phyloP scores from a whole-genome alignment of 2,113 vertebrate genomes.

The Brachypodius melanocephalos region DNA sequence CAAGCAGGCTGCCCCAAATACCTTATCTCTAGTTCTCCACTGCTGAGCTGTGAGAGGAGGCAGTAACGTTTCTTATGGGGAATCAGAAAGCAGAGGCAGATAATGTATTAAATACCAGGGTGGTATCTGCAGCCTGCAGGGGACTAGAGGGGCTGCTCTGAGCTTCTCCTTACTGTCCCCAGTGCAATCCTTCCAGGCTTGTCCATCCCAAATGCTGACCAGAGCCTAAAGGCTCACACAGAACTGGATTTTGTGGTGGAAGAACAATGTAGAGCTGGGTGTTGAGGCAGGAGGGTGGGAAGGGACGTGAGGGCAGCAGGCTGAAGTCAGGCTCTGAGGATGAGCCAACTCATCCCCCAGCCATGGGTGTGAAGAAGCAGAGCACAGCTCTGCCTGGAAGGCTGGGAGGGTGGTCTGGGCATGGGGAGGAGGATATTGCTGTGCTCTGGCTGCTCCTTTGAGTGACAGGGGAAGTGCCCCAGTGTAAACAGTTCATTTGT shows the following conservation, averaged over 20 bases:
- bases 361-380: neutral
- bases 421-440: neutral
- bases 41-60: neutral
- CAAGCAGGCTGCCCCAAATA: neutral
- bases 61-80: neutral
- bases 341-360: rapidly evolving
- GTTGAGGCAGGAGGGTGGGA: neutral
- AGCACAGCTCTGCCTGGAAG: neutral
- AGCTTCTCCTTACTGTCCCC: neutral
- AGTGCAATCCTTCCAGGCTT: neutral
- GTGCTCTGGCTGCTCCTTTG: neutral
- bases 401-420: neutral
- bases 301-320: neutral
- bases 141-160: neutral
- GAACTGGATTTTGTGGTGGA: neutral
- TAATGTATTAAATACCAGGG: neutral
- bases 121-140: neutral
- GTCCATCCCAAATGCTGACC: neutral
- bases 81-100: neutral
- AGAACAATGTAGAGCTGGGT: neutral
- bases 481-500: neutral
- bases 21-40: neutral
- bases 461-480: neutral
- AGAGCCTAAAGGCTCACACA: neutral
- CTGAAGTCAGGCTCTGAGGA: neutral